phyloP scores from a whole-genome alignment of 2,888 invertebrate genomes.

The Stratiomys singularior region DNA sequence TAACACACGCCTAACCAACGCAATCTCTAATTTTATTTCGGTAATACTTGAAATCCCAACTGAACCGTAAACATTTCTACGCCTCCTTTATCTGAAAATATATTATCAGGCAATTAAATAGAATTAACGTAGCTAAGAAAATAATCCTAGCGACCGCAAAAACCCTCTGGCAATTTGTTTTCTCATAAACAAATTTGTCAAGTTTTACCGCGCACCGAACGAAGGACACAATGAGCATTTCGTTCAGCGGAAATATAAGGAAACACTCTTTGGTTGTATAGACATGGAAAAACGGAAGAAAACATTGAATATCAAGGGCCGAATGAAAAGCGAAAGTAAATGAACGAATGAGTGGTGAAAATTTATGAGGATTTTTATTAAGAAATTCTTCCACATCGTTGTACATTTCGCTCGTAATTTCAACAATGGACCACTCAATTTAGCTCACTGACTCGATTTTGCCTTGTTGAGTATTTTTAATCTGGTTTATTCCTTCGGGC shows the following conservation, averaged over 20 bases:
- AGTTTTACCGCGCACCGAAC: background rate
- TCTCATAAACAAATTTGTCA: conserved; percentile 44
- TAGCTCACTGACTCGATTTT: conserved; percentile 20
- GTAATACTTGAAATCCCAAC: background rate
- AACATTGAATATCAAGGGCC: background rate
- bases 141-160: conserved; percentile 31
- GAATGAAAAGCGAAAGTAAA: background rate
- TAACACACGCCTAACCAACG: too few species aligned
- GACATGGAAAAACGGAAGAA: background rate
- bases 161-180: conserved; percentile 39
- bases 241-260: background rate
- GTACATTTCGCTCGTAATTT: background rate
- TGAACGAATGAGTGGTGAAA: conserved; percentile 23
- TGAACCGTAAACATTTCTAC: background rate
- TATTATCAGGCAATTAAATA: conserved; percentile 40
- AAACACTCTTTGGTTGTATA: too few species aligned
- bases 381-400: background rate
- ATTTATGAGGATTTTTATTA: conserved; percentile 37
- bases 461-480: conserved; percentile 1
- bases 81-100: conserved; percentile 9
- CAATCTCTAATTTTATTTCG: too few species aligned
- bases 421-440: conserved; percentile 22
- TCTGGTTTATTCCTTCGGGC: background rate
- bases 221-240: background rate
- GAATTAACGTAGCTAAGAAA: conserved; percentile 44